phyloP scores from a whole-genome alignment of 2,113 vertebrate species.

The Galemys pyrenaicus region DNA sequence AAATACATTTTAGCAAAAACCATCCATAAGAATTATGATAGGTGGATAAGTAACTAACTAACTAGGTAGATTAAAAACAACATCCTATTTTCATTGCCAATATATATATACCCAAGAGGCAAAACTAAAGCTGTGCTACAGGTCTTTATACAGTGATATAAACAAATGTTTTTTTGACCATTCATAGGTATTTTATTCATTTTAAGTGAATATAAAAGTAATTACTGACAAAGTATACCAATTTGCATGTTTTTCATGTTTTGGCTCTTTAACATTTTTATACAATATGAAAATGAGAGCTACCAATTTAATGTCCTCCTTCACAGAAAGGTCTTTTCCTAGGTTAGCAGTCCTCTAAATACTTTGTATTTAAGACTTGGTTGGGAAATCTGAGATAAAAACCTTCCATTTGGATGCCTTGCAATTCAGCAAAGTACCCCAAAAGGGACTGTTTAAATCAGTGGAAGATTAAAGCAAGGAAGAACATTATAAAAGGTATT shows the following conservation, averaged over 20 bases:
- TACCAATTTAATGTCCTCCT: slow-evolving; percentile 1
- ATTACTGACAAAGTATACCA: background rate
- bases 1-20: background rate
- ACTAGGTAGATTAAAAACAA: background rate
- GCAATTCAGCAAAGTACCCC: slow-evolving; percentile 59
- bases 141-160: background rate
- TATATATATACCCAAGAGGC: background rate
- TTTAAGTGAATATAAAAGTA: slow-evolving; percentile 4
- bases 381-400: slow-evolving; percentile 66
- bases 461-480: slow-evolving; percentile 71
- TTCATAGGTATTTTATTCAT: slow-evolving; percentile 44
- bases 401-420: slow-evolving; percentile 58
- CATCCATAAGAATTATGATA: background rate
- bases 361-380: slow-evolving; percentile 41
- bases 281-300: background rate
- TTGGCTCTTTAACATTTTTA: background rate
- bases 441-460: slow-evolving; percentile 74
- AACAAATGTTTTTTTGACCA: slow-evolving; percentile 19
- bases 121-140: background rate
- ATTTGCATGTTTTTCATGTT: background rate
- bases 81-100: background rate
- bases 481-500: slow-evolving; percentile 65
- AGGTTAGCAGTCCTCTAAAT: slow-evolving; percentile 5
- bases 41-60: background rate
- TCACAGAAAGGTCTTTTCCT: background rate